A percentile compares a stretch with the other conserved stretches of the same genome.
phyloP scores from a whole-genome alignment of 1,140 invertebrate genomes.

The Triops longicaudatus region DNA sequence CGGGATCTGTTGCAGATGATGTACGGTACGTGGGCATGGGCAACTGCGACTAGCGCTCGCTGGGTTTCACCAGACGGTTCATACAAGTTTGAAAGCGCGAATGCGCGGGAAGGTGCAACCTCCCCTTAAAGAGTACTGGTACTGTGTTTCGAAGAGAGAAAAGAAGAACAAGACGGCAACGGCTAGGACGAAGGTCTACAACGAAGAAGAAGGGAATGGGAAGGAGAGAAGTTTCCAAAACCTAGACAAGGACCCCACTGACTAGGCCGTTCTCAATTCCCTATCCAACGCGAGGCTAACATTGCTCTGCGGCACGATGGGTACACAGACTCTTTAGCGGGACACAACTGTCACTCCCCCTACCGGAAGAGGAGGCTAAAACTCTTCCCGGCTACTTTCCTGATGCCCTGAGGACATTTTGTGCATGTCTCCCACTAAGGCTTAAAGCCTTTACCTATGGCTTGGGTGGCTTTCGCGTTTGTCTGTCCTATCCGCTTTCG shows the following conservation, averaged over 20 bases:
- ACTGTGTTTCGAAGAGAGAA: background rate
- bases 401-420: too few relatives aligned
- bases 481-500: background rate
- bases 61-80: background rate
- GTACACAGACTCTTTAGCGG: background rate
- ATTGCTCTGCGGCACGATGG: background rate
- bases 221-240: background rate
- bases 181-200: too few relatives aligned
- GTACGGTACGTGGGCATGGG: background rate
- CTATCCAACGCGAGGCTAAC: background rate
- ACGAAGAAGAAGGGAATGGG: background rate
- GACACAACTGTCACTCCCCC: background rate
- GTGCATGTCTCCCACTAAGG: too few relatives aligned
- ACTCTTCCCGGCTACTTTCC: too few relatives aligned
- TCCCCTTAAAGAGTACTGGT: background rate
- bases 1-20: background rate
- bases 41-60: background rate
- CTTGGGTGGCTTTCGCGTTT: background rate
- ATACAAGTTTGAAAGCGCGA: slow-evolving; percentile 8
- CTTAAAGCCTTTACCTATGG: too few relatives aligned
- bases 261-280: background rate
- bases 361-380: background rate
- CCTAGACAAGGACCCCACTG: background rate
- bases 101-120: slow-evolving; percentile 5
- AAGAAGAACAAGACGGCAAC: background rate